Percentiles rank a stretch among this genome's conserved stretches.
phyloP scores from a whole-genome alignment of 2,113 vertebrate species.

The Camarhynchus parvulus region DNA sequence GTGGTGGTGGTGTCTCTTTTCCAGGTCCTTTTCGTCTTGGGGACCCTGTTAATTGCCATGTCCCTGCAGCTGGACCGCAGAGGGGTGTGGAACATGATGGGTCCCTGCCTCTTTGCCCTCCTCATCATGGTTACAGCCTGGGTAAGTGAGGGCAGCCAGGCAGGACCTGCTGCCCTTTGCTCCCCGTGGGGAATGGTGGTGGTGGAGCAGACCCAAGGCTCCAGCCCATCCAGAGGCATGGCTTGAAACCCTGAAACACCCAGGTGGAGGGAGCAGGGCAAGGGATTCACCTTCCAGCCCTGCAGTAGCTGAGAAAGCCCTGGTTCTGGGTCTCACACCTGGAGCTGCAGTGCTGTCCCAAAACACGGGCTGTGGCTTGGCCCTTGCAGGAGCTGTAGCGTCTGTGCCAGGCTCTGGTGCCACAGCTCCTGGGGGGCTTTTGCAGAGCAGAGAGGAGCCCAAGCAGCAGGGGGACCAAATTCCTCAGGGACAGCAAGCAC shows the following conservation, averaged over 20 bases:
- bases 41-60: slow-evolving; percentile 91
- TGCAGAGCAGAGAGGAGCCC: neutral
- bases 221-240: neutral
- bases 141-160: slow-evolving; percentile 77
- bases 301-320: neutral
- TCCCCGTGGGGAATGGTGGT: neutral
- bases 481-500: neutral
- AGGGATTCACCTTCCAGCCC: neutral
- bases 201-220: neutral
- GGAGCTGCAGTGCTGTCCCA: neutral
- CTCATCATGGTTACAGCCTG: slow-evolving; percentile 85
- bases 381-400: neutral
- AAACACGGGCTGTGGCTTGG: fast-evolving
- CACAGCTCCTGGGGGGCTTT: neutral
- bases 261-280: neutral
- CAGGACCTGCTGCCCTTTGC: neutral
- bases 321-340: neutral
- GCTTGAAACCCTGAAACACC: neutral
- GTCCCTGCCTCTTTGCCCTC: slow-evolving; percentile 89
- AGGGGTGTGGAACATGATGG: slow-evolving; percentile 94
- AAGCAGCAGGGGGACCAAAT: neutral
- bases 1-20: neutral
- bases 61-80: slow-evolving; percentile 93
- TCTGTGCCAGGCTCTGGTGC: neutral
- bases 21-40: slow-evolving; percentile 88